Conservation (phyloP, 2,113 vertebrate genomes). For the Bubo bubo region DNA sequence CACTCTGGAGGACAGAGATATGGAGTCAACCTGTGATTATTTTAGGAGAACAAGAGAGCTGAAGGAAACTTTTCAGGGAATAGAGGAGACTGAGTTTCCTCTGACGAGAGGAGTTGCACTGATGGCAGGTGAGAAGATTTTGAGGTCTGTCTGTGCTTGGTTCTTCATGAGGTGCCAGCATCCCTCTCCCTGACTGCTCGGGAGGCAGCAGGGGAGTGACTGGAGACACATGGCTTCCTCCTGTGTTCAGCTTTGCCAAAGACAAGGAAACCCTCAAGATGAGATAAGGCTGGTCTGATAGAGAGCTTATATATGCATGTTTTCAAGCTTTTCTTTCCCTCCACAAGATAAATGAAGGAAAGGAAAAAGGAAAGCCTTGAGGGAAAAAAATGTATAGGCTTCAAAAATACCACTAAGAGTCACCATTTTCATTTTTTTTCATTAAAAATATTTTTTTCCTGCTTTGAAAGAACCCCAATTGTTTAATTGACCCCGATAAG, state of each 20-base stretch:
- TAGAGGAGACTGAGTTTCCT: background rate
- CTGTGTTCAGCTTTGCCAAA: background rate
- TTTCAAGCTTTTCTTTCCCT: background rate
- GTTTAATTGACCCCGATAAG: background rate
- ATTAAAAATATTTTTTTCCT: background rate
- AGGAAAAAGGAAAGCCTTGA: background rate
- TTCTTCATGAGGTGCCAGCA: background rate
- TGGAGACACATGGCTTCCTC: background rate
- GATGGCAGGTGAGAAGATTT: background rate
- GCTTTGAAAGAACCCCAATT: background rate
- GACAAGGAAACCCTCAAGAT: background rate
- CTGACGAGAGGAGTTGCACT: background rate
- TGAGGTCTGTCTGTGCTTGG: background rate
- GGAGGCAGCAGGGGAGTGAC: background rate
- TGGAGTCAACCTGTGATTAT: background rate
- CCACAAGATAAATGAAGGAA: background rate
- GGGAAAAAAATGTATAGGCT: background rate
- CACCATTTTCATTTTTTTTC: background rate
- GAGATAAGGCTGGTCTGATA: background rate
- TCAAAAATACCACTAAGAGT: background rate
- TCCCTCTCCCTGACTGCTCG: background rate
- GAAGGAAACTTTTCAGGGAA: background rate
- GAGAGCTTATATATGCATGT: background rate
- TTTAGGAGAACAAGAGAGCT: background rate
- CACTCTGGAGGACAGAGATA: background rate